Conservation (phyloP, 1,140 invertebrate genomes). For the Drosophila gunungcola region DNA sequence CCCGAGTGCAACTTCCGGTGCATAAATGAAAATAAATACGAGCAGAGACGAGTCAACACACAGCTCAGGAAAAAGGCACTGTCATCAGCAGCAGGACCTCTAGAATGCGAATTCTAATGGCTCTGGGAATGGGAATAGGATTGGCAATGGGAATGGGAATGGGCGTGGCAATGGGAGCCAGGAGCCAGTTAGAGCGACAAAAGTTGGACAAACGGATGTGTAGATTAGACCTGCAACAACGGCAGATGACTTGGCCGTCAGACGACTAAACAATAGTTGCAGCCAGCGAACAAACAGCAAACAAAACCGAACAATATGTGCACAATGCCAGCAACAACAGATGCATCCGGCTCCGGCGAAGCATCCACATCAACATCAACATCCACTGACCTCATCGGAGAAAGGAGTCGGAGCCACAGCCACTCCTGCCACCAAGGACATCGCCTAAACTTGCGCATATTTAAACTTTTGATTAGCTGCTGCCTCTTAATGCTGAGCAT, state of each 20-base stretch:
- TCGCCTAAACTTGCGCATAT: conserved; percentile 77
- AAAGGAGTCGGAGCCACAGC: conserved; percentile 3
- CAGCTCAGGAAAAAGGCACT: conserved; percentile 42
- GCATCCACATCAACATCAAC: conserved; percentile 60
- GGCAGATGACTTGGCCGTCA: conserved; percentile 44
- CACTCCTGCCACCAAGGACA: conserved; percentile 65
- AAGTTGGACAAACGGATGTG: conserved; percentile 76
- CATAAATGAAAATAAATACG: conserved; percentile 79
- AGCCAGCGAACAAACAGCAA: conserved; percentile 49
- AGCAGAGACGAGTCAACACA: conserved; percentile 41
- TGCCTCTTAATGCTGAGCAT: conserved; percentile 70
- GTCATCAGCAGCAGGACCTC: conserved; percentile 56
- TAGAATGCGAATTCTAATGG: conserved; percentile 11
- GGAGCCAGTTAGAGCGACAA: conserved; percentile 61
- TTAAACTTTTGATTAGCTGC: conserved; percentile 83
- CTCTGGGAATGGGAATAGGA: background rate
- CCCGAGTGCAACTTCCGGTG: conserved; percentile 75
- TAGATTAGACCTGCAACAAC: conserved; percentile 63
- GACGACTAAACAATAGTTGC: conserved; percentile 68
- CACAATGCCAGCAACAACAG: conserved; percentile 41
- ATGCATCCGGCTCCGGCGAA: conserved; percentile 58
- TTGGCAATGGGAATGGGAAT: conserved; percentile 5
- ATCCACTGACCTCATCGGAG: conserved; percentile 66
- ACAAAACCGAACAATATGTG: conserved; percentile 71
- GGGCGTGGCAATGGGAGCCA: conserved; percentile 5